Conservation (phyloP, 2,888 invertebrate species). For the Nemotelus nigrinus region DNA sequence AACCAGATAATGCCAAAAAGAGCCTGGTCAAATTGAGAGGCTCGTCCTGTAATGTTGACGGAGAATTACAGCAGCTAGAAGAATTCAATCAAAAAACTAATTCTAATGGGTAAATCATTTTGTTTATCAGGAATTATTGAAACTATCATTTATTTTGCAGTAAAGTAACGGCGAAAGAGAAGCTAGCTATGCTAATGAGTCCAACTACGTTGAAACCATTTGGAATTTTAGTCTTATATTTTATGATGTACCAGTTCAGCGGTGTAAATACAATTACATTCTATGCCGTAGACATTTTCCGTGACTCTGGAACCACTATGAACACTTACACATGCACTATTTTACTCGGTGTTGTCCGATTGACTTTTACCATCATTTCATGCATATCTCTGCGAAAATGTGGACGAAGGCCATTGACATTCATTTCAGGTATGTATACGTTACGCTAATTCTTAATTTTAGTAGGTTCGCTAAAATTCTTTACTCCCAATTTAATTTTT, state of each 20-base stretch:
- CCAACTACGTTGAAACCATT: constrained; percentile 75
- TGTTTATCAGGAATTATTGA: constrained; percentile 31
- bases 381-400: constrained; percentile 71
- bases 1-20: constrained; percentile 69
- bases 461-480: too few relatives aligned
- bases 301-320: constrained; percentile 69
- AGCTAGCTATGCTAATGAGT: constrained; percentile 68
- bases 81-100: constrained; percentile 73
- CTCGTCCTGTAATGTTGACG: constrained; percentile 71
- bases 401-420: constrained; percentile 72
- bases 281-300: constrained; percentile 74
- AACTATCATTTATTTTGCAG: constrained; percentile 34
- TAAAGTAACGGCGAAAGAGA: constrained; percentile 63
- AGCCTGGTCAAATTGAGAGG: constrained; percentile 71
- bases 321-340: constrained; percentile 72
- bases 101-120: constrained; percentile 60
- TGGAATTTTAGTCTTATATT: constrained; percentile 71
- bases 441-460: background rate
- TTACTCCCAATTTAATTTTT: too few relatives aligned
- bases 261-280: constrained; percentile 77
- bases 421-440: constrained; percentile 69
- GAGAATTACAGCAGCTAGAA: constrained; percentile 71
- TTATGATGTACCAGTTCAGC: constrained; percentile 77
- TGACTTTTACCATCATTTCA: constrained; percentile 72
- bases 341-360: constrained; percentile 69